A percentile compares a stretch with the other conserved stretches of the same genome.
These are phyloP conservation scores for Brachyhypopomus gauderio DNA, from an alignment of 2,113 vertebrate genomes.

Conservation along the genomic window DNA sequence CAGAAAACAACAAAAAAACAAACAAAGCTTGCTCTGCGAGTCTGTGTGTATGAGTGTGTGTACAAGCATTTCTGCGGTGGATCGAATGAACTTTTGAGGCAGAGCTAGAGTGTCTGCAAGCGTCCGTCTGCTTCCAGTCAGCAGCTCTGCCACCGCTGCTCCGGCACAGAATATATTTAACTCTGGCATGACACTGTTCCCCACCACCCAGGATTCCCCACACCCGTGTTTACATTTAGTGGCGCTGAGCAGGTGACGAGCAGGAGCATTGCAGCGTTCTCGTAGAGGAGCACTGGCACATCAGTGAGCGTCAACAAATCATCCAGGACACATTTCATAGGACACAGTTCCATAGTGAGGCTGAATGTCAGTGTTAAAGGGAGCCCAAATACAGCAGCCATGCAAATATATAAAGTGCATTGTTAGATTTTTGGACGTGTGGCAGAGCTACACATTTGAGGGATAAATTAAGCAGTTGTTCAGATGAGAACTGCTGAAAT, in stretches of 20 bases:
- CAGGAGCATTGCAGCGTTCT: not conserved
- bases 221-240: not conserved
- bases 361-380: slow-evolving; percentile 2
- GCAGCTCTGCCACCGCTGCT: not conserved
- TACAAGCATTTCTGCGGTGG: not conserved
- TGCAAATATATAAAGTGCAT: slow-evolving; percentile 18
- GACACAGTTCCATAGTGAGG: slow-evolving; percentile 10
- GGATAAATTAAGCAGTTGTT: too few species aligned
- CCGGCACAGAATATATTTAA: slow-evolving; percentile 42
- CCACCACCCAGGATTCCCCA: slow-evolving; percentile 3
- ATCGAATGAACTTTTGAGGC: not conserved
- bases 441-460: not conserved
- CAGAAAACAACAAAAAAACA: not conserved
- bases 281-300: not conserved
- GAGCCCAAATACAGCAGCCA: not conserved
- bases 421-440: not conserved
- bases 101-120: not conserved
- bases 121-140: slow-evolving; percentile 2
- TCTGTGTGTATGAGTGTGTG: not conserved
- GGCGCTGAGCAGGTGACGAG: not conserved
- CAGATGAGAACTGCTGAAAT: too few species aligned
- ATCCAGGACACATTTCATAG: slow-evolving; percentile 6
- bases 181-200: not conserved
- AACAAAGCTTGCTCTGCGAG: not conserved
- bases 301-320: slow-evolving; percentile 16